Evolutionary conservation across 1,140 invertebrate genomes (phyloP).

Genomic region (Aphis gossypii): DNA sequence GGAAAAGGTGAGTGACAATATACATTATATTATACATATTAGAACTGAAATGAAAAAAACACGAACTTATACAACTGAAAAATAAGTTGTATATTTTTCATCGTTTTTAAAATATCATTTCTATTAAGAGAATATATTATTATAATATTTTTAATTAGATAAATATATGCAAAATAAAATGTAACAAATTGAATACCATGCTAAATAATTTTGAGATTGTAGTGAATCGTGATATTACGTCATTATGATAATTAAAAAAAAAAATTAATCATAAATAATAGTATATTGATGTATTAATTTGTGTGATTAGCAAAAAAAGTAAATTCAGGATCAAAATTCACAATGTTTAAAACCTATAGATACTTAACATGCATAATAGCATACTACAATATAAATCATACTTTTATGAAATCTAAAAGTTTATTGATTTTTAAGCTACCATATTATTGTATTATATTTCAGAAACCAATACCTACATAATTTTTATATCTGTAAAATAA

Average conservation of each 20-base stretch:
- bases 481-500: not conserved
- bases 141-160: not conserved
- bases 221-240: too few species aligned
- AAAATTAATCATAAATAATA: too few species aligned
- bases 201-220: not conserved
- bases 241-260: too few species aligned
- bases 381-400: too few species aligned
- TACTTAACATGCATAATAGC: not conserved
- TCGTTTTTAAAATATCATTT: slow-evolving; percentile 18
- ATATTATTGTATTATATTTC: too few species aligned
- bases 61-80: not conserved
- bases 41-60: slow-evolving; percentile 22
- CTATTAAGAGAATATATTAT: not conserved
- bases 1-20: slow-evolving; percentile 53
- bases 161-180: not conserved
- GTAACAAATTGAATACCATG: not conserved
- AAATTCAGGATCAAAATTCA: not conserved
- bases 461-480: not conserved
- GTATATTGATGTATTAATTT: too few species aligned
- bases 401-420: too few species aligned
- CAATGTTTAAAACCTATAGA: not conserved
- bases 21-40: not conserved
- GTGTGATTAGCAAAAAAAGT: not conserved
- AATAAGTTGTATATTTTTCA: slow-evolving; percentile 16
- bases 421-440: too few species aligned